Evolutionary conservation across 1,140 invertebrate genomes (phyloP).

Genomic region (Cataglyphis hispanica): DNA sequence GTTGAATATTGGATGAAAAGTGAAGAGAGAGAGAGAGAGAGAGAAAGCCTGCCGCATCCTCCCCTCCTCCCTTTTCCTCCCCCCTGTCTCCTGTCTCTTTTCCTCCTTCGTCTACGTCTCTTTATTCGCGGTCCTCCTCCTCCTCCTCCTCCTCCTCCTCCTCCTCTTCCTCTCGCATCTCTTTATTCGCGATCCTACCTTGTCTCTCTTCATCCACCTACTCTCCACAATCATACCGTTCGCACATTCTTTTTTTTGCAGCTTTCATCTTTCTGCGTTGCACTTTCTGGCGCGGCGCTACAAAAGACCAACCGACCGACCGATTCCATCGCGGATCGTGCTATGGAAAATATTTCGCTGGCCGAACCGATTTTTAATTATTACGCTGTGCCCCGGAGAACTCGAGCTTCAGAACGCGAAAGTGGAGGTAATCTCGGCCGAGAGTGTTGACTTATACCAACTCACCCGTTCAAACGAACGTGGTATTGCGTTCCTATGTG

Average conservation of each 20-base stretch:
- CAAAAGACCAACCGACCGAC: slow-evolving; percentile 36
- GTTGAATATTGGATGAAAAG: slow-evolving; percentile 84
- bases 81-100: slow-evolving; percentile 54
- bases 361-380: slow-evolving; percentile 57
- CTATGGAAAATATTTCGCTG: slow-evolving; percentile 55
- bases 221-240: slow-evolving; percentile 47
- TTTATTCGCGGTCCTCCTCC: slow-evolving; percentile 44
- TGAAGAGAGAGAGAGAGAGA: slow-evolving; percentile 71
- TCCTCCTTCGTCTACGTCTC: slow-evolving; percentile 35
- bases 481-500: neutral
- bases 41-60: slow-evolving; percentile 66
- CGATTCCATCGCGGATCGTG: neutral
- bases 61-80: slow-evolving; percentile 46
- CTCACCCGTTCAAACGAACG: neutral
- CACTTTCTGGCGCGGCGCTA: slow-evolving; percentile 35
- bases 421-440: neutral
- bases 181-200: slow-evolving; percentile 61
- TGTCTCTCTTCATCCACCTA: slow-evolving; percentile 58
- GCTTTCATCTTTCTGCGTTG: slow-evolving; percentile 13
- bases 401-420: slow-evolving; percentile 28
- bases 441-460: slow-evolving; percentile 27
- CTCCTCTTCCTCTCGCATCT: neutral
- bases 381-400: slow-evolving; percentile 35
- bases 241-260: slow-evolving; percentile 47
- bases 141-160: neutral